A percentile compares a stretch with the other conserved stretches of the same genome.
Evolutionary conservation across 2,113 vertebrate genomes (phyloP).

Genomic region (Crypturellus undulatus): DNA sequence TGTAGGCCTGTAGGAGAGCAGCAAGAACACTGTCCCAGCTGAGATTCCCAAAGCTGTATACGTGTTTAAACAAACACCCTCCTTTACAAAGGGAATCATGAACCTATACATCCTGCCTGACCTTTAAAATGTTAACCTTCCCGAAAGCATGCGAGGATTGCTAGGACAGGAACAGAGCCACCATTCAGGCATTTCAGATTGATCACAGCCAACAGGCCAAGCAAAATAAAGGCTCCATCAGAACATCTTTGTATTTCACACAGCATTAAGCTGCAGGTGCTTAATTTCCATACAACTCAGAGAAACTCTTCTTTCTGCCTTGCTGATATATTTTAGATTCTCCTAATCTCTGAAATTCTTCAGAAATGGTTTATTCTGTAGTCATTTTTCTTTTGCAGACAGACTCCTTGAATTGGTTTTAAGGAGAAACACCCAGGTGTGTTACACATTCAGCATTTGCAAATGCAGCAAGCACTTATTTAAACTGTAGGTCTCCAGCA

Average conservation of each 20-base stretch:
- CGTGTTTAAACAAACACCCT: not conserved
- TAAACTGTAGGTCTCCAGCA: not conserved
- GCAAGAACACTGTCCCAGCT: rapidly evolving
- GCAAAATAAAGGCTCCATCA: constrained; percentile 32
- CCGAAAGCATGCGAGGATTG: not conserved
- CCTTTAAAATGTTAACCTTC: constrained; percentile 20
- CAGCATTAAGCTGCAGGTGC: not conserved
- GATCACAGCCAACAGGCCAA: constrained; percentile 11
- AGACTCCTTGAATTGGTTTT: not conserved
- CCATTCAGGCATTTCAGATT: constrained; percentile 42
- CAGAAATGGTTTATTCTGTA: not conserved
- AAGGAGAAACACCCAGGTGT: not conserved
- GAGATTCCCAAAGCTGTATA: constrained; percentile 11
- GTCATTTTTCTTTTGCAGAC: not conserved
- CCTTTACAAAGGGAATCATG: not conserved
- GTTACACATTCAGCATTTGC: not conserved
- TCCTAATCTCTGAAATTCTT: not conserved
- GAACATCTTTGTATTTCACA: not conserved
- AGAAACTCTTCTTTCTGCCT: not conserved
- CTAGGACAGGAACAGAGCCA: constrained; percentile 17
- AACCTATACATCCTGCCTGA: not conserved
- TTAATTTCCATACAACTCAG: not conserved
- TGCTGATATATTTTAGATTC: not conserved
- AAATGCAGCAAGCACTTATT: not conserved
- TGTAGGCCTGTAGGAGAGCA: not conserved